Percentiles rank a stretch among this genome's conserved stretches.
Evolutionary conservation across 2,113 vertebrate genomes (phyloP).

Genomic region (Trochalopteron elliotii): DNA sequence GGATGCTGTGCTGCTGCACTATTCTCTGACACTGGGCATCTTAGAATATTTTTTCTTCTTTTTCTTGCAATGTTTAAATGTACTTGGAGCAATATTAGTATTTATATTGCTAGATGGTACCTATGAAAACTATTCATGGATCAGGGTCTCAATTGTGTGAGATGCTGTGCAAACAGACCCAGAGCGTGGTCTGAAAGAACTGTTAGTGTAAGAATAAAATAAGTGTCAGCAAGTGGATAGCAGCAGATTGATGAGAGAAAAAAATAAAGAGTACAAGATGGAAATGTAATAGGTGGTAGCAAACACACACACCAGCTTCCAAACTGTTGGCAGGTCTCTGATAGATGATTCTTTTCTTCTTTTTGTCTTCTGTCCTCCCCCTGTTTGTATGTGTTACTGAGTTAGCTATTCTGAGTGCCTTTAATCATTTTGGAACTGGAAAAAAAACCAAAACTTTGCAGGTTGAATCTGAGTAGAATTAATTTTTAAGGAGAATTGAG

Average conservation of each 20-base stretch:
- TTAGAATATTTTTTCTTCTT: neutral
- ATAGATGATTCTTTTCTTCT: neutral
- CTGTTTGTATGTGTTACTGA: neutral
- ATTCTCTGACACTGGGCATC: neutral
- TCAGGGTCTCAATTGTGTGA: neutral
- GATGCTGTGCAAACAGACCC: neutral
- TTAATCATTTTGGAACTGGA: neutral
- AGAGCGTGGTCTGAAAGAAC: neutral
- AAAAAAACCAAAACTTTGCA: neutral
- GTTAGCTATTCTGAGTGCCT: neutral
- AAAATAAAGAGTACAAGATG: neutral
- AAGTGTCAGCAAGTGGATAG: neutral
- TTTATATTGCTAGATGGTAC: neutral
- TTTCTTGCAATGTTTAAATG: neutral
- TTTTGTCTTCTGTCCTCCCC: neutral
- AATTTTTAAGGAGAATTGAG: neutral
- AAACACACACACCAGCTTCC: neutral
- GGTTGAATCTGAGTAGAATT: neutral
- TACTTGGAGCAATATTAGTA: neutral
- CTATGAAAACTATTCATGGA: neutral
- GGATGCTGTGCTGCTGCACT: neutral
- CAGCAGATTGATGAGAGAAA: neutral
- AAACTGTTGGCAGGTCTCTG: neutral
- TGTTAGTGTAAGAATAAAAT: neutral
- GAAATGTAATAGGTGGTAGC: neutral